Evolutionary conservation across 2,797 vertebrate species (phyloP), one percentile per base, ranked within the genome.

Genomic region (Hoplostethus mediterraneus): DNA sequence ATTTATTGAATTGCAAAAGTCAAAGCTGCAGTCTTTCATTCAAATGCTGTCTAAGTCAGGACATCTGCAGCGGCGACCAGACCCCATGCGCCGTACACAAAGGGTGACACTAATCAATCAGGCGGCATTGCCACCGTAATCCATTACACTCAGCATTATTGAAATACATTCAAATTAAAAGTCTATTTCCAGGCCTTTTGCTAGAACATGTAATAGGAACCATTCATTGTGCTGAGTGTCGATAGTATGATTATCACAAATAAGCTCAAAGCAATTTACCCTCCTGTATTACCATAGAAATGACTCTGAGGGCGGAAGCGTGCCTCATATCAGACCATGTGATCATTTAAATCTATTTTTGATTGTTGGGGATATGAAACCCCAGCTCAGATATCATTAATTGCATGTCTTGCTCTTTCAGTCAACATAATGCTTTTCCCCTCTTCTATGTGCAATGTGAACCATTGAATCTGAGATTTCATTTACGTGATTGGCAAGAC

Each of bases 101-200:
- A 93, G 77, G 81, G 71, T 87, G 81, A 93, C 90, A 86, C 80
- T 64, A 93, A 94, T 94, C 88, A 92, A 90, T 91, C 83, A 83
- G 81, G 69, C 78, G 61, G 83, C 64, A 64, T 71, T 8, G 55
- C 74, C 75, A 84, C 74, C 77, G 7, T 91, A 87, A 94, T 92
- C 88, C 78, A 90, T 93, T 92, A 87, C 68, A 80, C 84, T 74
- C 75, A 75, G 51, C 68, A 62, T 90, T 92, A 93, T 90, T 94
- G 90, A 92, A 92, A 93, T 86, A 83, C 79, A 80, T 89, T 93
- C 82, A 90, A 84, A 92, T 93, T 89, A 93, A 93, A 92, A 92
- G 86, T 84, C 89, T 63, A 89, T 91, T 92, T 91, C 87, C 85
- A 71, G 67, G 62, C 62, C 74, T 82, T 80, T 81, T 81, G 75